A percentile compares a stretch with the other conserved stretches of the same genome.
Conservation (phyloP, 2,113 vertebrate species). For the Nothobranchius kuhntae region DNA sequence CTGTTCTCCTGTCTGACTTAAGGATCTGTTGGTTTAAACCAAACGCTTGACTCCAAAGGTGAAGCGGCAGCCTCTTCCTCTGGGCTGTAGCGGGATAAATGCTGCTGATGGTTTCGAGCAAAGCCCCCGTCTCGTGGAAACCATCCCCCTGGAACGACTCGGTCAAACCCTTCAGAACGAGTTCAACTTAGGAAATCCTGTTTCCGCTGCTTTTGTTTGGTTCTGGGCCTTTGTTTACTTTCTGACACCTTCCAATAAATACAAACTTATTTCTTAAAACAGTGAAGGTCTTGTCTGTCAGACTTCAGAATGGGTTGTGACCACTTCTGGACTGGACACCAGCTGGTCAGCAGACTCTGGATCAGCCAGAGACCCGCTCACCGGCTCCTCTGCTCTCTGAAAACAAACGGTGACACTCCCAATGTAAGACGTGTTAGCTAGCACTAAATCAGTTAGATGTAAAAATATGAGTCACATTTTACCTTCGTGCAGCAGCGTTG, state of each 20-base stretch:
- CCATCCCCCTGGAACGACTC: constrained; percentile 2
- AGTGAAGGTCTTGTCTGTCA: too few relatives aligned
- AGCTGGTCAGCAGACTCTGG: not conserved
- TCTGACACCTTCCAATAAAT: constrained; percentile 73
- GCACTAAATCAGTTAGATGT: too few relatives aligned
- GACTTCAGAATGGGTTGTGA: too few relatives aligned
- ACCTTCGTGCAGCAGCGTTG: too few relatives aligned
- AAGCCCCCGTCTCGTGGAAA: constrained; percentile 48
- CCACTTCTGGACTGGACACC: not conserved
- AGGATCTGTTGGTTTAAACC: constrained; percentile 40
- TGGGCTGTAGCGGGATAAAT: constrained; percentile 63
- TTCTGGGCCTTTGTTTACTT: constrained; percentile 42
- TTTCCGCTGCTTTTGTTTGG: constrained; percentile 11
- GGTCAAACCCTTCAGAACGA: constrained; percentile 11
- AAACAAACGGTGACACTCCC: too few relatives aligned
- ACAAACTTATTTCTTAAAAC: constrained; percentile 73
- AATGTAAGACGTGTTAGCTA: too few relatives aligned
- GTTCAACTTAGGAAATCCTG: constrained; percentile 13
- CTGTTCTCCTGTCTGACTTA: constrained; percentile 43
- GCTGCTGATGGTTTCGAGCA: constrained; percentile 60
- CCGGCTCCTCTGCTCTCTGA: too few relatives aligned
- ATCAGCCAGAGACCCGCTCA: not conserved
- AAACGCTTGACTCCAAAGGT: constrained; percentile 51
- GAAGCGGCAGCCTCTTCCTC: constrained; percentile 71
- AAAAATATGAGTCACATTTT: too few relatives aligned